Evolutionary conservation across 2,888 invertebrate genomes (phyloP).

Genomic region (Tupiocoris notatus): DNA sequence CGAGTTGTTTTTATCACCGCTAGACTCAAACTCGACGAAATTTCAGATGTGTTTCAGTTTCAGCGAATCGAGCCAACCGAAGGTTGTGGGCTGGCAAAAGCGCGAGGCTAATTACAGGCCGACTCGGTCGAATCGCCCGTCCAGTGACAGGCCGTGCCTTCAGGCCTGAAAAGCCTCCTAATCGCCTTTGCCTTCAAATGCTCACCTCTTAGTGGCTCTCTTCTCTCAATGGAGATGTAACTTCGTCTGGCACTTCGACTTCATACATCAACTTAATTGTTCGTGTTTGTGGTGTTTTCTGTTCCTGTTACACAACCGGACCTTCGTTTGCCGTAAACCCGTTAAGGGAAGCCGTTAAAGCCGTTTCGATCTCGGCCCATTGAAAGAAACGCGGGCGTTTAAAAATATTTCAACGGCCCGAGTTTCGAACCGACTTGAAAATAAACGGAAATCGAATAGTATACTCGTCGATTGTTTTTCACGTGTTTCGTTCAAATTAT

Average conservation of each 20-base stretch:
- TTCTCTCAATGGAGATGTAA: constrained; percentile 37
- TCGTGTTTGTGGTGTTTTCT: constrained; percentile 22
- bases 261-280: constrained; percentile 40
- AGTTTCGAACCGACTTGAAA: too few relatives aligned
- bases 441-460: too few relatives aligned
- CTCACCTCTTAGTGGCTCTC: too few relatives aligned
- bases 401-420: too few relatives aligned
- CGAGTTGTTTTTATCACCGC: not conserved
- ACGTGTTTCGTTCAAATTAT: too few relatives aligned
- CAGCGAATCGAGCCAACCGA: constrained; percentile 4
- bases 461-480: too few relatives aligned
- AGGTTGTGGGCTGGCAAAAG: too few relatives aligned
- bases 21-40: not conserved
- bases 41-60: constrained; percentile 7
- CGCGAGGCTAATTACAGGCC: constrained; percentile 19
- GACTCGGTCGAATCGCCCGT: constrained; percentile 12
- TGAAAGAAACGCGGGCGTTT: too few relatives aligned
- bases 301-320: constrained; percentile 21
- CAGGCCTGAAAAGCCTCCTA: constrained; percentile 11
- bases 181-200: constrained; percentile 5
- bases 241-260: constrained; percentile 20
- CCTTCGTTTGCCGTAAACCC: not conserved
- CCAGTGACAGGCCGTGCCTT: constrained; percentile 17
- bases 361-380: not conserved
- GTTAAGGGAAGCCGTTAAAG: not conserved